phyloP scores from a whole-genome alignment of 2,888 invertebrate species.

The Hirtodrosophila trivittata region DNA sequence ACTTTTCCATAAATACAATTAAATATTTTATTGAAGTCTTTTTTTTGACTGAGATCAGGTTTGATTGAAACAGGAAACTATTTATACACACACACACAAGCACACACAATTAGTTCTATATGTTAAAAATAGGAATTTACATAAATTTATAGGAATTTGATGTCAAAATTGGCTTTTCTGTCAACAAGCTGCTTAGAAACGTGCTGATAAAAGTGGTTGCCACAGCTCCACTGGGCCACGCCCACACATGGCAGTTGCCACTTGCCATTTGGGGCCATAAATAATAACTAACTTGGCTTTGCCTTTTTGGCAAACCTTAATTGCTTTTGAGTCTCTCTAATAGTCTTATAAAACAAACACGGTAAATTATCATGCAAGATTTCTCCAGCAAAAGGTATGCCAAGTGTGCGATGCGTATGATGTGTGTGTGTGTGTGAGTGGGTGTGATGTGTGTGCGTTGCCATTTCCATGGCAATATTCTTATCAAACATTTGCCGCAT shows the following conservation, averaged over 20 bases:
- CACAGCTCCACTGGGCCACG: neutral
- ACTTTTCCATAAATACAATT: neutral
- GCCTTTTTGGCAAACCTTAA: constrained; percentile 52
- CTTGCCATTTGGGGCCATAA: constrained; percentile 32
- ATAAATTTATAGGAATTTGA: constrained; percentile 41
- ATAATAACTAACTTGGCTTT: constrained; percentile 48
- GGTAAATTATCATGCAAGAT: constrained; percentile 55
- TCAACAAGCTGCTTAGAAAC: constrained; percentile 61
- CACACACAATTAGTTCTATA: too few relatives aligned
- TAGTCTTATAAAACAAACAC: constrained; percentile 65
- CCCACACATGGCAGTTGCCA: neutral
- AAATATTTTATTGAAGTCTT: neutral
- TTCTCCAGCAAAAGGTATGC: constrained; percentile 24
- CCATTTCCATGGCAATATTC: constrained; percentile 47
- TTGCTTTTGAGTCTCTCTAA: constrained; percentile 59
- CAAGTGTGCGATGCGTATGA: neutral
- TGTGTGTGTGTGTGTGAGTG: neutral
- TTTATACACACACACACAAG: neutral
- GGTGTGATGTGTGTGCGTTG: neutral
- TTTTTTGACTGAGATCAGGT: too few relatives aligned
- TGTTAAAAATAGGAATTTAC: constrained; percentile 15
- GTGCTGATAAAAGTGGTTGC: constrained; percentile 37
- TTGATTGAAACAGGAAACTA: neutral
- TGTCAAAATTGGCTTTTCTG: constrained; percentile 58
- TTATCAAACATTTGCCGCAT: constrained; percentile 51